A percentile compares a stretch with the other conserved stretches of the same genome.
Evolutionary conservation across 2,797 vertebrate species (phyloP).

Genomic region (Sebastolobus altivelis): DNA sequence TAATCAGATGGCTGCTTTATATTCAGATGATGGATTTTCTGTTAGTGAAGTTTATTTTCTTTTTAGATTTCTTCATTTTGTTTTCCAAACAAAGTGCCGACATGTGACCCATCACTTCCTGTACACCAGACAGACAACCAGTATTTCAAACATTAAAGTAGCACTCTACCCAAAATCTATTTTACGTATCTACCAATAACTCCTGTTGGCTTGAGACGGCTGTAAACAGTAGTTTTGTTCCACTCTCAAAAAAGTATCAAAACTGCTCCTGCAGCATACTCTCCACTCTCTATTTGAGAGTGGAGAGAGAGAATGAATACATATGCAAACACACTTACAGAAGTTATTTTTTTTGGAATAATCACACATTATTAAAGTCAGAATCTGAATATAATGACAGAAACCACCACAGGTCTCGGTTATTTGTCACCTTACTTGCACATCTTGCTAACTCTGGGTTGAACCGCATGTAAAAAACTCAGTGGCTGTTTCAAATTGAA

Average conservation of each 20-base stretch:
- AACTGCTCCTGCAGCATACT: no score
- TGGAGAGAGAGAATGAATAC: no score
- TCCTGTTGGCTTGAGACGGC: background rate
- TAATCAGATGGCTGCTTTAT: background rate
- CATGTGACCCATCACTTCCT: background rate
- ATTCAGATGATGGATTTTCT: background rate
- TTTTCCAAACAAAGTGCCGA: background rate
- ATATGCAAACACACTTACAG: background rate
- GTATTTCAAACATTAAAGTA: background rate
- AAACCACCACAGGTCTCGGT: background rate
- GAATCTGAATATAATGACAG: slow-evolving; percentile 1
- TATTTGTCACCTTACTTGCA: background rate
- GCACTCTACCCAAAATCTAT: background rate
- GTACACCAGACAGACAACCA: background rate
- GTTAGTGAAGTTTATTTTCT: background rate
- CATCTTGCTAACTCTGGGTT: background rate
- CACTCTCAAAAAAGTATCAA: no score
- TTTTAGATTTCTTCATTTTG: background rate
- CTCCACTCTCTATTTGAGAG: no score
- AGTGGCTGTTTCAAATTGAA: slow-evolving; percentile 12
- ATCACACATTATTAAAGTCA: background rate
- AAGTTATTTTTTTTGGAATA: background rate
- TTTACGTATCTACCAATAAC: background rate
- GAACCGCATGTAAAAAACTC: background rate
- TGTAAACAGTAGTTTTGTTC: accelerated